phyloP scores from a whole-genome alignment of 2,797 vertebrate species.

The Anguilla pacifica region DNA sequence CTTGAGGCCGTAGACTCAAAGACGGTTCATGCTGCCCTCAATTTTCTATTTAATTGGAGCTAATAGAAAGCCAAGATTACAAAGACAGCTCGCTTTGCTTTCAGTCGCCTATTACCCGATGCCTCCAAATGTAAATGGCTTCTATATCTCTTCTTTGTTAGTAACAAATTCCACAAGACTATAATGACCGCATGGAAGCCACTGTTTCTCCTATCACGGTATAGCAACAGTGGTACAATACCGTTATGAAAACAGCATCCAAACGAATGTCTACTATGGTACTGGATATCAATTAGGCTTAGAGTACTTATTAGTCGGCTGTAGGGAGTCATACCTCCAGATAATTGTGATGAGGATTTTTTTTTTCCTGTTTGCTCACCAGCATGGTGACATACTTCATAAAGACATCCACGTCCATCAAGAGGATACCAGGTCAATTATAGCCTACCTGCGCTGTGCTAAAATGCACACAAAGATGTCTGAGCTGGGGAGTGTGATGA shows the following conservation, averaged over 20 bases:
- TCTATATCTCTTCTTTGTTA: not conserved
- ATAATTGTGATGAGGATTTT: not conserved
- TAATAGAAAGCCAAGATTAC: not conserved
- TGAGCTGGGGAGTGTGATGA: slow-evolving; percentile 19
- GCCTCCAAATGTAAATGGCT: not conserved
- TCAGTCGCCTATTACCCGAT: not conserved
- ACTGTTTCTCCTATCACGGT: not conserved
- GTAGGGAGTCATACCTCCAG: not conserved
- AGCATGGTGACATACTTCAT: not conserved
- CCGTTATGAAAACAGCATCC: not conserved
- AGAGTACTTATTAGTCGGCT: not conserved
- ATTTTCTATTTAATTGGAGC: slow-evolving; percentile 9
- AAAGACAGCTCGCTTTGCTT: not conserved
- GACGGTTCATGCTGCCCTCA: not conserved
- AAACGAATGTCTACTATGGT: not conserved
- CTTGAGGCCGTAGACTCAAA: not conserved
- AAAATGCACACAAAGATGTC: slow-evolving; percentile 21
- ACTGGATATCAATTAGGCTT: not conserved
- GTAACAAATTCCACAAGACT: not conserved
- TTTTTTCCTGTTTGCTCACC: not conserved
- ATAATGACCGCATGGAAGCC: not conserved
- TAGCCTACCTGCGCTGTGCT: not conserved
- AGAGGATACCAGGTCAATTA: slow-evolving; percentile 21
- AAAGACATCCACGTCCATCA: slow-evolving; percentile 21
- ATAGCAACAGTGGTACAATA: not conserved